Percentiles rank a stretch among this genome's conserved stretches.
phyloP scores from a whole-genome alignment of 2,888 invertebrate species.

The Diploptera punctata region DNA sequence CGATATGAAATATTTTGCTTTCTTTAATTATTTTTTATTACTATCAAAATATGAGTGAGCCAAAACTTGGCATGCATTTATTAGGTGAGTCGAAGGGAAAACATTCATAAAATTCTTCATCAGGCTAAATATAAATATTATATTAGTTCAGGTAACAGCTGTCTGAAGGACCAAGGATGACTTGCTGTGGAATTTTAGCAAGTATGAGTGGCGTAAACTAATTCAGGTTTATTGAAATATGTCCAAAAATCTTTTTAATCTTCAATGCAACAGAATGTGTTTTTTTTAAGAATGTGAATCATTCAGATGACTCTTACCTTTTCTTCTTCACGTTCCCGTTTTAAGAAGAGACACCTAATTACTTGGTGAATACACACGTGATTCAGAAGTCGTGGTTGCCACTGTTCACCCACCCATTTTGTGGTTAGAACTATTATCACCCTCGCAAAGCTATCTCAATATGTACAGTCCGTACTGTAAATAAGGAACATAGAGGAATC shows the following conservation, averaged over 20 bases:
- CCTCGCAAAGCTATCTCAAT: too few relatives aligned
- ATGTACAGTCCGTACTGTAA: too few relatives aligned
- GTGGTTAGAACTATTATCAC: too few relatives aligned
- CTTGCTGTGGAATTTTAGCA: not conserved
- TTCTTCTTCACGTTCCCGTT: not conserved
- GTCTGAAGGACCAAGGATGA: not conserved
- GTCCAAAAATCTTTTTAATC: not conserved
- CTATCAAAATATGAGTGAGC: too few relatives aligned
- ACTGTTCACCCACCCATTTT: too few relatives aligned
- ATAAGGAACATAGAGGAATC: too few relatives aligned
- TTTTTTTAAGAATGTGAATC: not conserved
- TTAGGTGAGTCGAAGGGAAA: not conserved
- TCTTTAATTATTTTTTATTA: too few relatives aligned
- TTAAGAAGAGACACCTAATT: not conserved
- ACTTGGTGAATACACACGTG: not conserved
- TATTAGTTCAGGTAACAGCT: slow-evolving; percentile 2
- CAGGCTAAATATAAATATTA: not conserved
- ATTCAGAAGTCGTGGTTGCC: too few relatives aligned
- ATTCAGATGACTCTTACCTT: not conserved
- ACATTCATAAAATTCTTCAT: slow-evolving; percentile 1
- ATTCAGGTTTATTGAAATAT: not conserved
- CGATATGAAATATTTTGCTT: too few relatives aligned
- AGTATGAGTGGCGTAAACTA: not conserved
- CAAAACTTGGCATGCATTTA: not conserved
- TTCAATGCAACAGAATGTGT: not conserved